Base-by-base conservation (phyloP, 2,113 vertebrate genomes). In the Rhinopomastus cyanomelas region DNA sequence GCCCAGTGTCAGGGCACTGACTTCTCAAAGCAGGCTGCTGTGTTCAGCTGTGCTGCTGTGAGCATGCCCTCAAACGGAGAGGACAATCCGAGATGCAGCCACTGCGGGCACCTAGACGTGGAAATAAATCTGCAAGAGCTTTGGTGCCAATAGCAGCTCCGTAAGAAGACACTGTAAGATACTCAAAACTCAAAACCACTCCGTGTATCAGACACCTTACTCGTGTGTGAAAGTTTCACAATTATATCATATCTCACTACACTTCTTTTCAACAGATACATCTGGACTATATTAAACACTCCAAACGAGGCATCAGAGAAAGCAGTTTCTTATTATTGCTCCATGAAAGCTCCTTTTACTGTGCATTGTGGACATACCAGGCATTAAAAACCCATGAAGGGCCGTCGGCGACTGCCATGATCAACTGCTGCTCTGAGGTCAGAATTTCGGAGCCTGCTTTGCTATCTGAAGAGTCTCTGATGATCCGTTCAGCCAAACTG, bases 211-310 rank as follows among this genome's bases (percentile, higher is more conserved):
- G 73, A 76, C 42, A 90, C 59, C 71, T 73, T 79, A 46, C n/a
- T 69, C 20, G 12, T 26, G 6, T 60, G 87, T n/a, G 82, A 80
- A 69, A 0, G 2, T 80, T 84, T 78, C 84, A 88, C 34, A 76
- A 17, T 52, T 93, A 32, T 36, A 74, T 55, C 6, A 0, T 61
- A 74, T 88, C 81, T 48, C 66, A 90, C 67, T 75, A 42, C 16
- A 30, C 56, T 93, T 88, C 49, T 86, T 82, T 87, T 88, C 62
- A 55, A 76, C 56, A 82, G 81, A 79, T 79, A 71, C 81, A 95
- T 95, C 84, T 95, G 94, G 87, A 87, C 71, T 90, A n/a, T 26
- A 88, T 94, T 94, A 94, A 92, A 85, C 48, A 61, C 81, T 91
- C 81, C 62, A 62, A 95, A 90, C 1, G 30, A 81, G n/a, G 78